Evolutionary conservation across 2,797 vertebrate genomes (phyloP), one percentile per base, ranked within the genome.

Genomic region (Notamacropus eugenii): DNA sequence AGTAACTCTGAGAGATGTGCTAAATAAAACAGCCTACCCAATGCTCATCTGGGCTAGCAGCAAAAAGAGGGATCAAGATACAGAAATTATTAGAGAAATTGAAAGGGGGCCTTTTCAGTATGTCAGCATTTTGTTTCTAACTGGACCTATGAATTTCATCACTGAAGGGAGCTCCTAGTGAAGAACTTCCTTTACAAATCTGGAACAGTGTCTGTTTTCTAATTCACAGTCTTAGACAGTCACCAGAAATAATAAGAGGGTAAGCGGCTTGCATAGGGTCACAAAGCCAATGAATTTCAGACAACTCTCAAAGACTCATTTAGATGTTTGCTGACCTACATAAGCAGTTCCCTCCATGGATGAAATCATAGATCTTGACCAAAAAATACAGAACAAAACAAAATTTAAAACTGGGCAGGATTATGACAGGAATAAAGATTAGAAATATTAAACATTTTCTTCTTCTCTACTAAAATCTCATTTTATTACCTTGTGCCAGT

Each of bases 11-110:
- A 95, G 96, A 97, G 92, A 98, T 90, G 97, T 97, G 97, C 96
- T 97, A 98, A 97, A 97, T 97, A 96, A 98, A 97, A 97, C 5
- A 95, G 93, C 94, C 12, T 2, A 40, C 91, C 96, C 97, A 96
- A 98, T 95, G 95, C 96, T 98, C 96, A 95, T 96, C 94, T 97
- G 95, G 93, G 54, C 97, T 97, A 97, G 96, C 90, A 52, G 95
- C 58, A 94, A 93, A 67, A 96, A 95, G 62, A 82, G 10, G 91
- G 93, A 96, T 92, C 93, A 92, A 94, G 96, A 92, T 95, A 82
- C 96, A 97, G 90, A 14, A 14, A 96, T 93, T 82, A 54, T 55
- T 92, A 91, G 16, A 9, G 1, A 96, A 95, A 93, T 29, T 94
- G 92, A 96, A 94, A 96, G 94, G 92, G 54, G 96, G 87, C 90